Conservation (phyloP, 2,797 vertebrate genomes). For the Epinephelus coioides region DNA sequence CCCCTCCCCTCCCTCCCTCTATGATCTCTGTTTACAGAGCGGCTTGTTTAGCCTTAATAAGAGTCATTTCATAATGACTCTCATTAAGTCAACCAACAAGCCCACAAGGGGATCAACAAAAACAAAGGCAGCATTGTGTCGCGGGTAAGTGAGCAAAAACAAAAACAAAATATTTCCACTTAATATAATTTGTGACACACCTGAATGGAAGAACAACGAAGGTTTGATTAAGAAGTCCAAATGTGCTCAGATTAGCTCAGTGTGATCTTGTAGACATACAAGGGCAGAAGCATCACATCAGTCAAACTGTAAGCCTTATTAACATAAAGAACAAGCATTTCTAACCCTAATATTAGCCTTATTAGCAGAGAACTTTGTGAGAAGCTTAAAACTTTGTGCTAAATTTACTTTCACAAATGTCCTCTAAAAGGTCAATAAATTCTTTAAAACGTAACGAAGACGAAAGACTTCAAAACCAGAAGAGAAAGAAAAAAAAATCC, state of each 20-base stretch:
- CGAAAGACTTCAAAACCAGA: neutral
- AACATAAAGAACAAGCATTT: neutral
- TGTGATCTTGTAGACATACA: too few relatives aligned
- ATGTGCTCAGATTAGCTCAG: neutral
- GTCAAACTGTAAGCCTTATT: neutral
- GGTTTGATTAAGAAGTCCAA: neutral
- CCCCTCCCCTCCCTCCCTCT: neutral
- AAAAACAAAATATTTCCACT: neutral
- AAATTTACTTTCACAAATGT: slow-evolving; percentile 1
- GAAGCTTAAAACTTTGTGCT: neutral
- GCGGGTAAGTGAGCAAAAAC: slow-evolving; percentile 2
- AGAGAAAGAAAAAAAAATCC: neutral
- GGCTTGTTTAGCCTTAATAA: slow-evolving; percentile 41
- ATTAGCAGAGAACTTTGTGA: neutral
- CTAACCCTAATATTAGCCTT: neutral
- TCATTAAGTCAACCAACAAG: slow-evolving; percentile 56
- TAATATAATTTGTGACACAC: neutral
- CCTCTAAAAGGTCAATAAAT: neutral
- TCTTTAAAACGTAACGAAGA: neutral
- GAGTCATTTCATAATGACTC: slow-evolving; percentile 57
- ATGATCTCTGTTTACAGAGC: slow-evolving; percentile 50
- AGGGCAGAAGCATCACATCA: neutral
- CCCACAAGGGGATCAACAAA: slow-evolving; percentile 43
- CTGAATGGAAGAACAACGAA: neutral
- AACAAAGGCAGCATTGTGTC: slow-evolving; percentile 42